Percentiles rank a stretch among this genome's conserved stretches.
phyloP scores from a whole-genome alignment of 2,113 vertebrate genomes.

The Melanerpes formicivorus region DNA sequence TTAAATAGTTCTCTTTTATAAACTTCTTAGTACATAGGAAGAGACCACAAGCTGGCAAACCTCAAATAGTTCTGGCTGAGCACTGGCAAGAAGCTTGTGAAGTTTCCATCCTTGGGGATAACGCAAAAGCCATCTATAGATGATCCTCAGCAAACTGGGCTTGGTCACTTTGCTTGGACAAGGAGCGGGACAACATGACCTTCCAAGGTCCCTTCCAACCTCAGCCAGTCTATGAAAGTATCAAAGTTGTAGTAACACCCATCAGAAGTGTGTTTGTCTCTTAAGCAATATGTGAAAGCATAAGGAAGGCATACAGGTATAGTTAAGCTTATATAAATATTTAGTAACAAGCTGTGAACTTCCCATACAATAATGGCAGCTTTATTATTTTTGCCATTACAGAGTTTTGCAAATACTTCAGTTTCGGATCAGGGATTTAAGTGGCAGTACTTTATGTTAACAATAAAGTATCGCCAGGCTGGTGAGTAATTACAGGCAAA shows the following conservation, averaged over 20 bases:
- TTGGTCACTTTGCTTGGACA: neutral
- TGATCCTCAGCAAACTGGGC: neutral
- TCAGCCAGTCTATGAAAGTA: neutral
- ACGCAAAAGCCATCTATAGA: neutral
- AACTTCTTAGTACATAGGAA: neutral
- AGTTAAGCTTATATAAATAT: neutral
- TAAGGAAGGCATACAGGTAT: neutral
- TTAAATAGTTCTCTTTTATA: neutral
- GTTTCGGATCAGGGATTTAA: conserved; percentile 23
- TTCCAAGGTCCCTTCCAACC: neutral
- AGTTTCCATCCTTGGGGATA: neutral
- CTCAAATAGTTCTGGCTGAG: neutral
- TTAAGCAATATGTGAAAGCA: neutral
- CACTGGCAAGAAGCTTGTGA: neutral
- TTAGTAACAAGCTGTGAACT: conserved; percentile 30
- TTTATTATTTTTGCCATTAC: conserved; percentile 55
- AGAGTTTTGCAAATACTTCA: conserved; percentile 38
- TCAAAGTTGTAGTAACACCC: neutral
- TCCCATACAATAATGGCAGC: conserved; percentile 3
- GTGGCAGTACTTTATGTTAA: conserved; percentile 47
- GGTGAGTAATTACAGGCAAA: conserved; percentile 59
- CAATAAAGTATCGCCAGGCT: conserved; percentile 53
- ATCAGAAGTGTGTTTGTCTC: neutral
- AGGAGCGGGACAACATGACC: neutral
- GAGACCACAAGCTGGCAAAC: neutral